Base-by-base conservation (phyloP, 2,113 vertebrate genomes). In the Paradoxurus hermaphroditus region DNA sequence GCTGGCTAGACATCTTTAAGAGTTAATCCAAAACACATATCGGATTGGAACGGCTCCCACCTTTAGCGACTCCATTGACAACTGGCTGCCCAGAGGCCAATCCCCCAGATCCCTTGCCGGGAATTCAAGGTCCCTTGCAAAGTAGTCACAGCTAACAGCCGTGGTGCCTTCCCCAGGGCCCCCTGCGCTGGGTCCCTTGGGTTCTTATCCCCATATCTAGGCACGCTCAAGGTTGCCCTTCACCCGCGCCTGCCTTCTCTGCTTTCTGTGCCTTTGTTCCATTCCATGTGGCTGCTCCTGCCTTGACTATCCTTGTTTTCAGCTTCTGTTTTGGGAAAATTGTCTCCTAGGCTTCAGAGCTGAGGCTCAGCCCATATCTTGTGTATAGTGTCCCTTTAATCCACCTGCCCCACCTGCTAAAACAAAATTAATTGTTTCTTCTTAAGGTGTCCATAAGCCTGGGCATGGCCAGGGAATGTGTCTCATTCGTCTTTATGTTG, bases 241-340 rank as follows among this genome's bases (percentile, higher is more conserved):
- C 25, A 34, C n/a, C 68, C 5, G 1, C 39, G 8, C 39, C 72
- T 73, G 72, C n/a, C 8, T 7, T 3, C 19, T 8, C 5, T 11
- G 11, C 29, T 51, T 75, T 31, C n/a, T 5, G n/a, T 39, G 56
- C 18, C n/a, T n/a, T 8, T 9, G 36, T 41, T 34, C 9, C 8
- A 0, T 2, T 41, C 14, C 12, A 0, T 7, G 36, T 23, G 8
- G 8, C 8, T 8, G 46, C n/a, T 34, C 29, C 21, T 41, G 5
- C 46, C 68, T 39, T 27, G 39, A 44, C 39, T 2, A 65, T 19
- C 39, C 41, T 72, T 44, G 27, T n/a, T 70, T 41, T 46, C 21
- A 72, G 65, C 39, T 29, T 73, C 6, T 62, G 23, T 46, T 1
- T 15, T 34, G 36, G 21, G 78, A 39, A 44, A 19, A 12, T 10